Evolutionary conservation across 2,797 vertebrate species (phyloP).

Genomic region (Gymnoscopelus microlampas): DNA sequence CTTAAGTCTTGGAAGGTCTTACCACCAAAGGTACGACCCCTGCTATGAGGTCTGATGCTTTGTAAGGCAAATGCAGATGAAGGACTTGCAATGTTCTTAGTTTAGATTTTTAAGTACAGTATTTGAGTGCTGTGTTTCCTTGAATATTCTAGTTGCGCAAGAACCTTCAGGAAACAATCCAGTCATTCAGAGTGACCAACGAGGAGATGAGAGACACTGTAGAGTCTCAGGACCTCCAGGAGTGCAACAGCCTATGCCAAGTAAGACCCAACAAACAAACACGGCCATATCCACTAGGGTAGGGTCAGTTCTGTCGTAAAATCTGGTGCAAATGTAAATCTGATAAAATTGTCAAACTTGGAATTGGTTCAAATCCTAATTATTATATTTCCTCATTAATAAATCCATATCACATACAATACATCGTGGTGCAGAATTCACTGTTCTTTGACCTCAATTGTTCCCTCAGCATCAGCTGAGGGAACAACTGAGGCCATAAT

Average conservation of each 20-base stretch:
- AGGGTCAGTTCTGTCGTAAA: background rate
- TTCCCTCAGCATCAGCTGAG: too few relatives aligned
- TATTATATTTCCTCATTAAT: too few relatives aligned
- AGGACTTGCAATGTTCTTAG: background rate
- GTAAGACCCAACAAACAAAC: slow-evolving; percentile 66
- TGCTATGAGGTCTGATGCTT: background rate
- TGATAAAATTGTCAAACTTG: too few relatives aligned
- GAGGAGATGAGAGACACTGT: slow-evolving; percentile 84
- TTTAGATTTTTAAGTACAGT: background rate
- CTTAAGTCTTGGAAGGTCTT: slow-evolving; percentile 85
- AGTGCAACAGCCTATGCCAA: slow-evolving; percentile 87
- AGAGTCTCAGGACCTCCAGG: slow-evolving; percentile 74
- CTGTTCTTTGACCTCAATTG: too few relatives aligned
- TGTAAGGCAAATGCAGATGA: background rate
- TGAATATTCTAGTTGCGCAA: slow-evolving; percentile 81
- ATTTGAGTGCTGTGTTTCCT: background rate
- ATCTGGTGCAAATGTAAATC: background rate
- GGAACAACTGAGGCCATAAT: too few relatives aligned
- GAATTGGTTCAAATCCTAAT: too few relatives aligned
- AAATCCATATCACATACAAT: too few relatives aligned
- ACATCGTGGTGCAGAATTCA: too few relatives aligned
- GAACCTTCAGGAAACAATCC: slow-evolving; percentile 89
- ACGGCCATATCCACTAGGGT: background rate
- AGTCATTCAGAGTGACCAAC: slow-evolving; percentile 91
- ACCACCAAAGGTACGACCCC: slow-evolving; percentile 85